A percentile compares a stretch with the other conserved stretches of the same genome.
Conservation (phyloP, 2,888 invertebrate genomes). For the Sarcophaga rosellei region DNA sequence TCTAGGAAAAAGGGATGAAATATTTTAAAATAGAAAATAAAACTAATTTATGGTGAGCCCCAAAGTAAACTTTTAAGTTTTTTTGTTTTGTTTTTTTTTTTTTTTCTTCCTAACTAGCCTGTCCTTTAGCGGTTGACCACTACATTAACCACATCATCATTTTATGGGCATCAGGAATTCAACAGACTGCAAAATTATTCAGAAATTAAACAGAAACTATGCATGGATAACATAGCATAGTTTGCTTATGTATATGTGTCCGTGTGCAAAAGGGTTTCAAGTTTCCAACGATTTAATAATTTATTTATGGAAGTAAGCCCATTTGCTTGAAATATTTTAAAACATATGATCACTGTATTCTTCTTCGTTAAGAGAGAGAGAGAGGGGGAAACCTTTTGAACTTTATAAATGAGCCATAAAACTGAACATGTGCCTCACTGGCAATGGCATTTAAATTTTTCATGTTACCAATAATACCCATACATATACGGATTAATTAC, state of each 20-base stretch:
- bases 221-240: not conserved
- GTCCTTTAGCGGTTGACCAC: slow-evolving; percentile 10
- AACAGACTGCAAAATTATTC: not conserved
- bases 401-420: not conserved
- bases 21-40: not conserved
- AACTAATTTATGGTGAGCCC: slow-evolving; percentile 50
- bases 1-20: not conserved
- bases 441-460: too few relatives aligned
- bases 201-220: not conserved
- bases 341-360: not conserved
- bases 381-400: not conserved
- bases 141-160: not conserved
- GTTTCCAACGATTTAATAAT: not conserved
- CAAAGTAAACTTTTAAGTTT: slow-evolving; percentile 39
- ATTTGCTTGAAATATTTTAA: not conserved
- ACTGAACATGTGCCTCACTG: not conserved
- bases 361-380: not conserved
- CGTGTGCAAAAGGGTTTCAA: not conserved
- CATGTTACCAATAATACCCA: too few relatives aligned
- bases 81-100: slow-evolving; percentile 37
- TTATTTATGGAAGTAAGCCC: not conserved
- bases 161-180: not conserved
- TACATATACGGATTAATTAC: too few relatives aligned
- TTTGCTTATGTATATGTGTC: not conserved
- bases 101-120: slow-evolving; percentile 26